Evolutionary conservation across 2,797 vertebrate genomes (phyloP).

Genomic region (Sebastes hubbsi): DNA sequence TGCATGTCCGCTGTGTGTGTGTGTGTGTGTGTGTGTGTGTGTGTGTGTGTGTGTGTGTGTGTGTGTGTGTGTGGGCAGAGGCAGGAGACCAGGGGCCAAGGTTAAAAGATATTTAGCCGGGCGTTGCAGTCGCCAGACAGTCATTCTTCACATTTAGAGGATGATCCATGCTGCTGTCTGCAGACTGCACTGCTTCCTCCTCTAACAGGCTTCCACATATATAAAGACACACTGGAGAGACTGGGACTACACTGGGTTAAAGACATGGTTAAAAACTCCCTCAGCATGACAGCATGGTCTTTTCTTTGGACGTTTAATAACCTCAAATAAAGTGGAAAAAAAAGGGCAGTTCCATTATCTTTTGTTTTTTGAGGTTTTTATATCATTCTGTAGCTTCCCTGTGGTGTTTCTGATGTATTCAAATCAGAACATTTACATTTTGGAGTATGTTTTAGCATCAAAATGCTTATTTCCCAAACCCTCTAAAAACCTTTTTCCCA

Average conservation of each 20-base stretch:
- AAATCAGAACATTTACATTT: no score
- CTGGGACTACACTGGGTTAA: not conserved
- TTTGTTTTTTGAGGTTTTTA: no score
- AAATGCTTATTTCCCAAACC: no score
- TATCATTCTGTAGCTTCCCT: no score
- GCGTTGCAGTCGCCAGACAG: not conserved
- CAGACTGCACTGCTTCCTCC: not conserved
- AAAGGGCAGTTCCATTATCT: fast-evolving
- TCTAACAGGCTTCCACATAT: not conserved
- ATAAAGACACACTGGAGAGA: not conserved
- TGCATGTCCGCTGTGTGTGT: not conserved
- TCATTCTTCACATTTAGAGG: conserved; percentile 40
- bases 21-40: not conserved
- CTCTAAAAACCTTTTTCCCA: no score
- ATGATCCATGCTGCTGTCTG: conserved; percentile 50
- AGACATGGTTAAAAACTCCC: not conserved
- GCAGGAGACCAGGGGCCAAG: conserved; percentile 26
- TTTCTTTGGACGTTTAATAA: not conserved
- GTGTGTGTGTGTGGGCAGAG: not conserved
- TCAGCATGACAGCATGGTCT: not conserved
- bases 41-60: not conserved
- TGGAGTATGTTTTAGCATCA: no score
- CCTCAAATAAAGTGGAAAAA: not conserved
- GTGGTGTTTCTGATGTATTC: no score
- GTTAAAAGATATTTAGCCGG: conserved; percentile 53